Base-by-base conservation (phyloP, 1,140 invertebrate species). In the Calliopsis andreniformis region DNA sequence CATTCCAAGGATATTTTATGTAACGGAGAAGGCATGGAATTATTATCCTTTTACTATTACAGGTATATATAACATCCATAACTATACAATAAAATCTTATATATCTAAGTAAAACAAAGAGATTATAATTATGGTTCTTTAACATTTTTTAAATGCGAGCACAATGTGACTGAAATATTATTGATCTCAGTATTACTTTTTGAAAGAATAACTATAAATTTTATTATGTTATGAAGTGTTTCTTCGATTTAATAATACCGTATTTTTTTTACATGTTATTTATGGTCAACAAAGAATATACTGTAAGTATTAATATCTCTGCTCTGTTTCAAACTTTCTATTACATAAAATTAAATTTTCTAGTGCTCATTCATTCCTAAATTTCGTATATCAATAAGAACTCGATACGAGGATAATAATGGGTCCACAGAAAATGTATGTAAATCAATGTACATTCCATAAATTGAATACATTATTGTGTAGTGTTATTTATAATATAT, bases 1-100 rank as follows among this genome's bases (percentile, higher is more conserved):
- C 45, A 95, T 97, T 88, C 97, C 97, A 73, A 95, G 95, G 91
- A 95, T 98, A 90, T 98, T 98, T 92, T 98, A 98, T 91, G 94
- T 98, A 0, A 98, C 96, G 77, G 97, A 98, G 91, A 98, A 98
- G 88, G 96, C 97, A 18, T 98, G 97, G 97, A 98, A 98, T 91
- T 98, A 97, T 92, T 98, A 98, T 93, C 97, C 97, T 55, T 98
- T 95, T 88, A 98, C 97, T 42, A 95, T 97, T 55, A 98, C 97
- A 94, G 96, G 96, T 96, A 93, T 86, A 75, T 69, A 30, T 51
- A 8, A 32, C 18, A 51, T 58, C 70, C 39, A 55, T 55, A 69
- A 53, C 42, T 32, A 32, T 58, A 58, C 28, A 12, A 32, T 4
- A 55, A 43, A 42, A n/a, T 23, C 30, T 55, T n/a, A n/a, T n/a